Conservation (phyloP, 2,888 invertebrate genomes). For the Mamestra brassicae region DNA sequence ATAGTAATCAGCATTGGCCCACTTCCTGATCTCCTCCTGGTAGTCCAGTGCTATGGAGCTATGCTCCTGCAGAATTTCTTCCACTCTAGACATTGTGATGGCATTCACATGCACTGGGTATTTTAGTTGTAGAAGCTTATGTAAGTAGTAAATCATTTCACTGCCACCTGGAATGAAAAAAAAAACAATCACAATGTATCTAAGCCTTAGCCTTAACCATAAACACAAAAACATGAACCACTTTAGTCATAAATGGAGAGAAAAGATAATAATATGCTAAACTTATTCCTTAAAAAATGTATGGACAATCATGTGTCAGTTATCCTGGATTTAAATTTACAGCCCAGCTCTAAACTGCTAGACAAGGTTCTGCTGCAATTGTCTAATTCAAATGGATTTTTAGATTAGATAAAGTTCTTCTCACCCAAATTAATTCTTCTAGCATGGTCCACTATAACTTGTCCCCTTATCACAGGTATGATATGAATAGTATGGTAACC, state of each 20-base stretch:
- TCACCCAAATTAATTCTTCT: conserved; percentile 95
- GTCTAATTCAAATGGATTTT: neutral
- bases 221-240: no score
- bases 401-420: neutral
- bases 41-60: conserved; percentile 95
- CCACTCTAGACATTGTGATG: conserved; percentile 96
- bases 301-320: no score
- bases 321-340: neutral
- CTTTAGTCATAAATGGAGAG: neutral
- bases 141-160: conserved; percentile 96
- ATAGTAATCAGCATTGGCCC: conserved; percentile 96
- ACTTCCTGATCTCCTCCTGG: conserved; percentile 94
- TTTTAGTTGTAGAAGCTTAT: conserved; percentile 97
- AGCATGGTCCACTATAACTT: conserved; percentile 93
- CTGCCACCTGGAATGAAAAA: conserved; percentile 91
- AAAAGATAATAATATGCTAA: neutral
- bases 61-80: conserved; percentile 96
- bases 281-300: no score
- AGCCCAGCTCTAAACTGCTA: neutral
- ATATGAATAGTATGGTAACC: conserved; percentile 97
- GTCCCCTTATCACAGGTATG: conserved; percentile 94
- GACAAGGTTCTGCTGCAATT: neutral
- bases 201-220: no score
- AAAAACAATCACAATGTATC: no score
- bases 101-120: conserved; percentile 97